These are phyloP conservation scores for Sinopyrophorus schimmeli DNA, from an alignment of 2,888 invertebrate genomes.

Conservation along the genomic window DNA sequence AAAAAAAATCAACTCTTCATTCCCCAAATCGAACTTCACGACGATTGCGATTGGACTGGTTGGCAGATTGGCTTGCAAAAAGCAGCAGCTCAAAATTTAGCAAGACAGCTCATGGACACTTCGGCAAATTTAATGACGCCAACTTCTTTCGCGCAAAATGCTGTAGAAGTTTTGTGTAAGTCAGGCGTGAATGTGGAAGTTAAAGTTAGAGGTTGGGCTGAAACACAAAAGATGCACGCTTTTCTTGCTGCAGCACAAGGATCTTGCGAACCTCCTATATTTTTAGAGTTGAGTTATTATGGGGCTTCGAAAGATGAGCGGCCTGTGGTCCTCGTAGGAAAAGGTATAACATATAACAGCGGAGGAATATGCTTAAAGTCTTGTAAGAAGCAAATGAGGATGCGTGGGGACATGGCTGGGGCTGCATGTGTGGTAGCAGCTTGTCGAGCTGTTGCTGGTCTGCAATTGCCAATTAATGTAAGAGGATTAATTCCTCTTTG, in stretches of 20 bases:
- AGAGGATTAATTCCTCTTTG: slow-evolving; percentile 75
- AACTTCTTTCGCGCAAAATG: slow-evolving; percentile 73
- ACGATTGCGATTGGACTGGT: slow-evolving; percentile 68
- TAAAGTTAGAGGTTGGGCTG: slow-evolving; percentile 75
- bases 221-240: slow-evolving; percentile 76
- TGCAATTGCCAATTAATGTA: slow-evolving; percentile 73
- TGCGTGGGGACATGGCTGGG: slow-evolving; percentile 86
- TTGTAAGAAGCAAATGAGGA: slow-evolving; percentile 64
- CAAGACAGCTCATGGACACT: slow-evolving; percentile 75
- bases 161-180: slow-evolving; percentile 60
- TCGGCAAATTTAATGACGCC: slow-evolving; percentile 82
- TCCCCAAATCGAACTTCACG: slow-evolving; percentile 61
- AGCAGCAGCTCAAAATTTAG: slow-evolving; percentile 80
- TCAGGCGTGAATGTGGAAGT: slow-evolving; percentile 66
- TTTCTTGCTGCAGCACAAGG: slow-evolving; percentile 77
- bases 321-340: slow-evolving; percentile 73
- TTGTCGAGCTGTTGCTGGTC: slow-evolving; percentile 68
- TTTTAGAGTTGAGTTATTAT: slow-evolving; percentile 76
- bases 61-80: slow-evolving; percentile 74
- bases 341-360: slow-evolving; percentile 60
- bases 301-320: slow-evolving; percentile 63
- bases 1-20: slow-evolving; percentile 47
- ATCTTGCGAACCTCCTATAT: slow-evolving; percentile 76
- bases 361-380: slow-evolving; percentile 76
- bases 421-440: slow-evolving; percentile 78